Base-by-base conservation (phyloP, 2,797 vertebrate genomes). In the Acropternis orthonyx region DNA sequence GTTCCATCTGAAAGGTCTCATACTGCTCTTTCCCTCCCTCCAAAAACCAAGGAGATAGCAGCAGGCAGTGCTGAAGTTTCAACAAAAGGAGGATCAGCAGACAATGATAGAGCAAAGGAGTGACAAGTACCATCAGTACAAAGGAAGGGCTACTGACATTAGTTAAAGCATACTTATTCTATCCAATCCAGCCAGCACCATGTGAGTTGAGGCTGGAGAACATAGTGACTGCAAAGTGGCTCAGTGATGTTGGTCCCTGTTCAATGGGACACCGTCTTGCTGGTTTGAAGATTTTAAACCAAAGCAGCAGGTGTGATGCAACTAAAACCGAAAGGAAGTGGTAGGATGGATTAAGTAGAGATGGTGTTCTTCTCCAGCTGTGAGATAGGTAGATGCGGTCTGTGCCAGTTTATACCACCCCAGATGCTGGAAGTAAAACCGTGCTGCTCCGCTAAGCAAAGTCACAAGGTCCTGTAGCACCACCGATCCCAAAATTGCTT, bases 251-350 rank as follows among this genome's bases (percentile, higher is more conserved):
- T 92, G 82, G 65, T 66, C 68, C 65, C 80, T 73, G 22, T 49
- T 73, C 32, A 54, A 46, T 3, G 34, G 51, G 75, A 89, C 34
- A 75, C 59, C 8, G 1, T 92, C 86, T 79, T 81, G 88, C 76
- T 93, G 90, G 90, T 92, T 87, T 81, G 61, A 88, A 74, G 77
- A 65, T 28, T 85, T 87, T 65, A 59, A 93, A 88, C 85, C 55
- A 39, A 92, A 91, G 51, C 75, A 83, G 81, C 68, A 75, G 73
- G 26, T 91, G n/a, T 43, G 82, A 75, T 69, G 39, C 36, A 92
- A 51, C 30, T 67, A 7, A 87, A 93, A 94, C 78, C 12, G 62
- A 88, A 48, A 94, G 34, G 44, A 88, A 56, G 74, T 49, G 7
- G 66, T 34, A 74, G 48, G 36, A 86, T 39, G 48, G 41, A 49